These are phyloP conservation scores for Acrobeloides nanus DNA, from an alignment of 2,888 invertebrate species.

Conservation along the genomic window DNA sequence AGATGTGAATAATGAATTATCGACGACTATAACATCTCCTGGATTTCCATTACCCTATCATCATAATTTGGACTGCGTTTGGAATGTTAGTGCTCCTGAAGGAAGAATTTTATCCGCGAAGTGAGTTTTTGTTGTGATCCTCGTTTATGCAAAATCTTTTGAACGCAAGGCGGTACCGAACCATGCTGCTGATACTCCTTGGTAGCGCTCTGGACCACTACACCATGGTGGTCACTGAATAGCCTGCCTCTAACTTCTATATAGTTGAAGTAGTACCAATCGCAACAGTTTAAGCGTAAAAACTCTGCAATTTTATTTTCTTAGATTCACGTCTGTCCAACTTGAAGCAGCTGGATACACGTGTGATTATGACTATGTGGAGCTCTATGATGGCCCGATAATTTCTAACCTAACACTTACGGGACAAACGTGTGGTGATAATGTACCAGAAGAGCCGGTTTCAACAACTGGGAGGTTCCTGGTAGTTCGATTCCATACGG, in stretches of 20 bases:
- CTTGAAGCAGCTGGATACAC: constrained; percentile 27
- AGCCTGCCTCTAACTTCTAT: no score
- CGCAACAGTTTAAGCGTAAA: no score
- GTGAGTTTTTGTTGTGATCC: constrained; percentile 15
- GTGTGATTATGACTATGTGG: constrained; percentile 41
- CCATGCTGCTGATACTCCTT: no score
- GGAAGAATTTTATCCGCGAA: constrained; percentile 34
- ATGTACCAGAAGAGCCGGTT: constrained; percentile 24
- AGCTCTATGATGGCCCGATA: constrained; percentile 33
- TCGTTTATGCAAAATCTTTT: no score
- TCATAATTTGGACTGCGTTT: constrained; percentile 41
- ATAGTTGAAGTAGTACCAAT: no score
- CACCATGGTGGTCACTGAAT: no score
- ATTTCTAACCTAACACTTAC: constrained; percentile 14
- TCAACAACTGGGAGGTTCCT: constrained; percentile 24
- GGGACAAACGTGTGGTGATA: constrained; percentile 36
- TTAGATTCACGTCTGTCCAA: constrained; percentile 33
- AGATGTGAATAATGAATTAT: constrained; percentile 14
- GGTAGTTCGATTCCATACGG: constrained; percentile 36
- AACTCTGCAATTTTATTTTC: no score
- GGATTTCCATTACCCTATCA: constrained; percentile 48
- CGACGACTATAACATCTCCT: constrained; percentile 28
- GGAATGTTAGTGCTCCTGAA: constrained; percentile 44
- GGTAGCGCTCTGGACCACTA: no score
- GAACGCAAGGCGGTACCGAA: no score